Evolutionary conservation across 1,140 invertebrate species (phyloP).

Genomic region (Rhopalosiphum padi): DNA sequence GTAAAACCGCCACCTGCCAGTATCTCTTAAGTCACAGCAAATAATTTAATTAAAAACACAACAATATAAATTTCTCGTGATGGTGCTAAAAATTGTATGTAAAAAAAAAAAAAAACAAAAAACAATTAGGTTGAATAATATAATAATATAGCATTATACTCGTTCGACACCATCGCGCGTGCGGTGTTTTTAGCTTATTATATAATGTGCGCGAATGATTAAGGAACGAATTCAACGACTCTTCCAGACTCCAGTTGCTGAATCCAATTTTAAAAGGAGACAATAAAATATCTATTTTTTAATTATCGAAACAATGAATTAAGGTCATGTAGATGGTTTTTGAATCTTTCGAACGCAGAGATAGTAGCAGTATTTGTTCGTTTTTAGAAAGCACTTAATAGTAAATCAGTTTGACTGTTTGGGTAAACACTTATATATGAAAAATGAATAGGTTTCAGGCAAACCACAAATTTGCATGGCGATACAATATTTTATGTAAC

Average conservation of each 20-base stretch:
- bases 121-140: slow-evolving; percentile 16
- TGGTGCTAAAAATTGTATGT: slow-evolving; percentile 14
- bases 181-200: slow-evolving; percentile 13
- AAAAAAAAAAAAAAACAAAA: not conserved
- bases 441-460: slow-evolving; percentile 17
- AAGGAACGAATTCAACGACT: not conserved
- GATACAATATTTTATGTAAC: slow-evolving; percentile 22
- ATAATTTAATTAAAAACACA: slow-evolving; percentile 43
- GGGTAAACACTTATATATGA: not conserved
- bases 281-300: not conserved
- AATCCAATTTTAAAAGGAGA: not conserved
- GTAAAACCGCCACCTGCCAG: not conserved
- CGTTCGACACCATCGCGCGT: not conserved
- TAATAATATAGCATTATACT: not conserved
- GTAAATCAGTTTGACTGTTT: not conserved
- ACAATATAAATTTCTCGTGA: slow-evolving; percentile 37
- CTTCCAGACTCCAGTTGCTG: not conserved
- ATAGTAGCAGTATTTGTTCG: not conserved
- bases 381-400: slow-evolving; percentile 40
- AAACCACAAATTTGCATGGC: not conserved
- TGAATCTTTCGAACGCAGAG: not conserved
- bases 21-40: not conserved
- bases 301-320: slow-evolving; percentile 39
- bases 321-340: slow-evolving; percentile 10
- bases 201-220: slow-evolving; percentile 11